Base-by-base conservation (phyloP, 1,140 invertebrate species). In the Hypothenemus hampei region DNA sequence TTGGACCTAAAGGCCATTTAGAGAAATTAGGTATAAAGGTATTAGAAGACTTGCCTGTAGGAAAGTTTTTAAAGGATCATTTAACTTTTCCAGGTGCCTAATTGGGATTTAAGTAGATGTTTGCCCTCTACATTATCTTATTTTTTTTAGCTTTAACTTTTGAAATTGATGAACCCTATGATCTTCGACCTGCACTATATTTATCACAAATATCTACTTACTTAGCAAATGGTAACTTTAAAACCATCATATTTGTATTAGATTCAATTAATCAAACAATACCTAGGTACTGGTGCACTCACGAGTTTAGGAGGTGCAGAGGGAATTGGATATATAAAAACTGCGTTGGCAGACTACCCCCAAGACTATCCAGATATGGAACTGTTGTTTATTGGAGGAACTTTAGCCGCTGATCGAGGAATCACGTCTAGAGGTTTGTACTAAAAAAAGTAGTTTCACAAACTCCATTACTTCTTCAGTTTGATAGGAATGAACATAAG, bases 91-190 rank as follows among this genome's bases (percentile, higher is more conserved):
- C 81, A 0, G 85, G 81, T 58, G 13, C 10, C 60, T 53, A 22
- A 11, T 51, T 4, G 36, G 57, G n/a, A 36, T 57, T 87, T 58
- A 90, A 91, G n/a, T n/a, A n/a, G n/a, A n/a, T n/a, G n/a, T 65
- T 72, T 91, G 18, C 89, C 92, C 67, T 87, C 89, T 59, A 86
- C 89, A 65, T 85, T 91, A 0, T 88, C 20, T 26, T 87, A 0
- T n/a, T n/a, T n/a, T 68, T 89, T 1, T 88, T 87, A 4, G 89
- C 89, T 0, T 65, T 91, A 7, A 89, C 87, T 5, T 92, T 90
- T 61, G 71, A 89, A 2, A 76, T 91, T 0, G 82, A 91, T 66
- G 23, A 33, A 36, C 16, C 39, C 7, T 7, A 20, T 8, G 39
- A 40, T 40, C n/a, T n/a, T 37, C 11, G 16, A 26, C 26, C 1